phyloP scores from a whole-genome alignment of 2,888 invertebrate genomes.

The Trisateles emortualis region DNA sequence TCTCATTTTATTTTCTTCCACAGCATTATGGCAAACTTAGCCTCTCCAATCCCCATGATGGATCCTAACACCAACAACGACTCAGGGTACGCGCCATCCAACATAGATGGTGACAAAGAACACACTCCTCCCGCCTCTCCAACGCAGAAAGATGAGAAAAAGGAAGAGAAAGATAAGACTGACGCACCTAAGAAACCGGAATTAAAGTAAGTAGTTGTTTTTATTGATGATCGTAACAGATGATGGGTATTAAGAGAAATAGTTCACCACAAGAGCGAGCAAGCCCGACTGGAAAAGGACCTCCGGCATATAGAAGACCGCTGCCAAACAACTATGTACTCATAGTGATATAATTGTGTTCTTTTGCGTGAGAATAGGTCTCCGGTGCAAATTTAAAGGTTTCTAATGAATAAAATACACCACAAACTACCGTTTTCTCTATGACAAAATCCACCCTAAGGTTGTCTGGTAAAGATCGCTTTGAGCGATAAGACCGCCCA shows the following conservation, averaged over 20 bases:
- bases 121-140: constrained; percentile 87
- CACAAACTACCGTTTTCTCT: too few species aligned
- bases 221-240: neutral
- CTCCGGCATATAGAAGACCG: too few species aligned
- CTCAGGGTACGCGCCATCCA: constrained; percentile 92
- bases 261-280: too few species aligned
- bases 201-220: constrained; percentile 66
- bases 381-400: too few species aligned
- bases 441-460: too few species aligned
- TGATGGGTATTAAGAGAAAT: neutral
- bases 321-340: too few species aligned
- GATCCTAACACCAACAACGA: constrained; percentile 95
- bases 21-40: constrained; percentile 82
- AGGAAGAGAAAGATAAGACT: constrained; percentile 51
- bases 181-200: constrained; percentile 72
- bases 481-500: too few species aligned
- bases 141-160: constrained; percentile 58
- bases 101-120: constrained; percentile 86
- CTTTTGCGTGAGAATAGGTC: too few species aligned
- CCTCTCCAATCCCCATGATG: constrained; percentile 88
- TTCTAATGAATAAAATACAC: too few species aligned
- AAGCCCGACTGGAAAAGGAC: too few species aligned
- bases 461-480: too few species aligned
- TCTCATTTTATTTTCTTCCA: constrained; percentile 2
- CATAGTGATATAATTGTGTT: too few species aligned